Evolutionary conservation across 2,797 vertebrate species (phyloP).

Genomic region (Chlorospingus semifuscus): DNA sequence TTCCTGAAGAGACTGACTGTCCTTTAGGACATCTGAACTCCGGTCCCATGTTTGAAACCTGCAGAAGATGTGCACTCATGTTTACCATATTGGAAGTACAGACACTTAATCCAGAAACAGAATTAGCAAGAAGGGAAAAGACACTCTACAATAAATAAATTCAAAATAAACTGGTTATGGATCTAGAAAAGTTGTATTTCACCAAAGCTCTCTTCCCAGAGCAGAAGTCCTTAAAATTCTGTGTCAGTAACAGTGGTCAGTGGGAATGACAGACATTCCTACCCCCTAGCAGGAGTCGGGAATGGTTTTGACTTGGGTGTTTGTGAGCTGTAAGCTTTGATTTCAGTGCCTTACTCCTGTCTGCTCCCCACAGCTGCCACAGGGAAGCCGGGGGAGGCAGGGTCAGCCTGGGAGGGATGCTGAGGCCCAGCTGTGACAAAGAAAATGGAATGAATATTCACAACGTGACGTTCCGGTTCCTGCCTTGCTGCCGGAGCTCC

Average conservation of each 20-base stretch:
- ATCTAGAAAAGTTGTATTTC: neutral
- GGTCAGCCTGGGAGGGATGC: neutral
- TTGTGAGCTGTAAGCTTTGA: neutral
- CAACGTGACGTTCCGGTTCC: neutral
- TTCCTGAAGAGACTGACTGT: neutral
- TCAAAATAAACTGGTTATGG: neutral
- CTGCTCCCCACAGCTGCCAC: neutral
- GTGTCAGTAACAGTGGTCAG: neutral
- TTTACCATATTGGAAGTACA: neutral
- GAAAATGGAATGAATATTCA: conserved; percentile 32
- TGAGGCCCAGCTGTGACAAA: neutral
- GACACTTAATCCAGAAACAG: neutral
- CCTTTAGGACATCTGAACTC: neutral
- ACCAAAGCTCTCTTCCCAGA: neutral
- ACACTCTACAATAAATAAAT: neutral
- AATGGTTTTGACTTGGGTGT: neutral
- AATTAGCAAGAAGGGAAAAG: neutral
- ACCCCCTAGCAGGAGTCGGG: neutral
- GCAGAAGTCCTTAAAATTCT: neutral
- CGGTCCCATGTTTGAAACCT: accelerated
- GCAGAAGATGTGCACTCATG: neutral
- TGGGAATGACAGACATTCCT: neutral
- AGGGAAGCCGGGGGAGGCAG: neutral
- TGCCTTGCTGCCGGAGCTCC: neutral
- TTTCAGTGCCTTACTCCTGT: neutral